These are phyloP conservation scores for Prionailurus viverrinus DNA, from an alignment of 2,113 vertebrate species.

Conservation along the genomic window DNA sequence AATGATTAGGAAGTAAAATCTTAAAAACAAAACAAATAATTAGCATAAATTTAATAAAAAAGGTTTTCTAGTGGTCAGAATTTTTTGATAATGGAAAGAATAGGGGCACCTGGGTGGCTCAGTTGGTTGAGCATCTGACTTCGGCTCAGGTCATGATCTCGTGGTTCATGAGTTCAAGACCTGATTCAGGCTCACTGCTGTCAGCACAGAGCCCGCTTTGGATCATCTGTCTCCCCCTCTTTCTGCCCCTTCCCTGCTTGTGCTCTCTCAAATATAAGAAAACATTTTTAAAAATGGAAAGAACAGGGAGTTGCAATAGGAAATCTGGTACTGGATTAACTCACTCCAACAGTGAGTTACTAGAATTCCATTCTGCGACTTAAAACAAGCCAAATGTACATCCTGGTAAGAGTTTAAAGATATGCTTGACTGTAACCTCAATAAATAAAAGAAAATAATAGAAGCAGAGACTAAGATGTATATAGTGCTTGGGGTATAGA, in stretches of 20 bases:
- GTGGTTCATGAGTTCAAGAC: no score
- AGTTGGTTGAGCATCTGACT: no score
- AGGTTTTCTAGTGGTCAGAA: neutral
- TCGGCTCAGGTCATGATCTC: no score
- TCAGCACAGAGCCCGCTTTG: no score
- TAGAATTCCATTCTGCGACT: neutral
- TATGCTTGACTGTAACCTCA: neutral
- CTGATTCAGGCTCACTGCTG: no score
- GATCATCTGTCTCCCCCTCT: no score
- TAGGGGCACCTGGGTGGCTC: neutral
- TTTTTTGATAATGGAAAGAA: neutral
- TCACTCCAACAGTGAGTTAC: neutral
- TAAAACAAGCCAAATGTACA: neutral
- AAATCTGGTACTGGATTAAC: neutral
- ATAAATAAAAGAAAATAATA: neutral
- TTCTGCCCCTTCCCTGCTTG: no score
- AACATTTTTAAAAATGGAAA: neutral
- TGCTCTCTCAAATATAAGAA: no score
- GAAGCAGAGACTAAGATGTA: neutral
- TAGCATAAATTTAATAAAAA: neutral
- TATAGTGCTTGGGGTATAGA: neutral
- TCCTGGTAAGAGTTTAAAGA: neutral
- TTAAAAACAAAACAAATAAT: neutral
- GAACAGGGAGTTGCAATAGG: neutral
- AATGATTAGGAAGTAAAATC: neutral